These are phyloP conservation scores for Pollachius pollachius DNA, from an alignment of 2,113 vertebrate genomes.

Conservation along the genomic window DNA sequence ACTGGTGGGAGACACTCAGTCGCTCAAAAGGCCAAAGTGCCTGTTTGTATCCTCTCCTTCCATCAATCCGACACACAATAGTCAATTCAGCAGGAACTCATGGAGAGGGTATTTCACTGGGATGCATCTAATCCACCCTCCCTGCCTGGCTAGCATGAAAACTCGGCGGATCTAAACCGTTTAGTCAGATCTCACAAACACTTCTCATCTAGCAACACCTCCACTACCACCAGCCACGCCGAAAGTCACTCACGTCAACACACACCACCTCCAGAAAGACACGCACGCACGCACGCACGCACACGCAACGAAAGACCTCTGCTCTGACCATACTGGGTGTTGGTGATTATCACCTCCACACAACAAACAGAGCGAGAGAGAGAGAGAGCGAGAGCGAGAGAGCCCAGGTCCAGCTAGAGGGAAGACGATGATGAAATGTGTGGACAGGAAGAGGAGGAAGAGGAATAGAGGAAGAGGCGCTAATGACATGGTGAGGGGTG, in stretches of 20 bases:
- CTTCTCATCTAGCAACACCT: too few relatives aligned
- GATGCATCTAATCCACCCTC: slow-evolving; percentile 9
- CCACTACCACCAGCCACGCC: too few relatives aligned
- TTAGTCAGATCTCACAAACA: too few relatives aligned
- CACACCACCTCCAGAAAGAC: too few relatives aligned
- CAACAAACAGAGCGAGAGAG: too few relatives aligned
- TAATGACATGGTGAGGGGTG: slow-evolving; percentile 1
- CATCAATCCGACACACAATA: slow-evolving; percentile 39
- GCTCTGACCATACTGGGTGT: too few relatives aligned
- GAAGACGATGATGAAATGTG: too few relatives aligned
- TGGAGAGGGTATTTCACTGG: slow-evolving; percentile 27
- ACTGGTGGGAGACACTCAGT: slow-evolving; percentile 35
- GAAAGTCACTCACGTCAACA: too few relatives aligned
- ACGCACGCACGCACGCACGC: background rate
- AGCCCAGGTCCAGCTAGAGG: too few relatives aligned
- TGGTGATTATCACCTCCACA: too few relatives aligned
- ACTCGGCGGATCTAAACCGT: too few relatives aligned
- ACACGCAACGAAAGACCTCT: background rate
- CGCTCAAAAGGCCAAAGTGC: slow-evolving; percentile 26
- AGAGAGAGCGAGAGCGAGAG: too few relatives aligned
- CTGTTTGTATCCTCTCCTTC: slow-evolving; percentile 35
- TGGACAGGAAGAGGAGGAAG: slow-evolving; percentile 12
- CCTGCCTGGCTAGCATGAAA: slow-evolving; percentile 1
- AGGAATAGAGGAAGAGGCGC: background rate
- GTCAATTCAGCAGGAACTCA: slow-evolving; percentile 59